These are phyloP conservation scores for Drosophila phalerata DNA, from an alignment of 2,888 invertebrate species.

Conservation along the genomic window DNA sequence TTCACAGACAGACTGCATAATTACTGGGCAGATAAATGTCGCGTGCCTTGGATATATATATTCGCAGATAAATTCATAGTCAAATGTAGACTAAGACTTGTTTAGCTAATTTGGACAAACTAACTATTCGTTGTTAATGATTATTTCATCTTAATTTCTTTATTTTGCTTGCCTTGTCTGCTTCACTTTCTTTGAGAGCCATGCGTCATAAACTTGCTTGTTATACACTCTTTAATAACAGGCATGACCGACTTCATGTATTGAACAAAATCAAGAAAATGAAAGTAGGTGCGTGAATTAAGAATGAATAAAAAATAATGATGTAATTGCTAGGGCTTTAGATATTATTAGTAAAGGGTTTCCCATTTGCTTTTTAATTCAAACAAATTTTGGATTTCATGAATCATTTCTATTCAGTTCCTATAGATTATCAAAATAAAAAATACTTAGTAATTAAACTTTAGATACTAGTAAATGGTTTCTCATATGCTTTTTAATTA, in stretches of 20 bases:
- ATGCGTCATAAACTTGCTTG: slow-evolving; percentile 1
- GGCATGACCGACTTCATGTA: neutral
- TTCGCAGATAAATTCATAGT: slow-evolving; percentile 45
- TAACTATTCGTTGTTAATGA: slow-evolving; percentile 53
- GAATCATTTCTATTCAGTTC: slow-evolving; percentile 83
- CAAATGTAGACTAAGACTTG: slow-evolving; percentile 34
- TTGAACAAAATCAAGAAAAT: neutral
- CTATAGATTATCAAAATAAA: slow-evolving; percentile 76
- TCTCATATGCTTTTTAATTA: slow-evolving; percentile 5
- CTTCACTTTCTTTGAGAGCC: slow-evolving; percentile 17
- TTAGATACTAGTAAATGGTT: slow-evolving; percentile 15
- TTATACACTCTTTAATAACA: neutral
- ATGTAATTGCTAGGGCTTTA: neutral
- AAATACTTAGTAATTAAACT: slow-evolving; percentile 78
- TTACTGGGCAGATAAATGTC: slow-evolving; percentile 64
- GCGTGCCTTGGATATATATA: slow-evolving; percentile 57
- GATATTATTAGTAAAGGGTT: neutral
- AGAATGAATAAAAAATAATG: neutral
- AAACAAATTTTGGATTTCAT: slow-evolving; percentile 66
- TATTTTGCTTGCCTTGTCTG: slow-evolving; percentile 3
- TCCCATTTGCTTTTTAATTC: slow-evolving; percentile 5
- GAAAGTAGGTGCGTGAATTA: neutral
- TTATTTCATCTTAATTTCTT: slow-evolving; percentile 54
- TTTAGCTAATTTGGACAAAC: slow-evolving; percentile 36
- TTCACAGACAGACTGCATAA: slow-evolving; percentile 58